Percentiles rank a stretch among this genome's conserved stretches.
These are phyloP conservation scores for Lasioglossum pauxillum DNA, from an alignment of 2,888 invertebrate genomes.

Conservation along the genomic window DNA sequence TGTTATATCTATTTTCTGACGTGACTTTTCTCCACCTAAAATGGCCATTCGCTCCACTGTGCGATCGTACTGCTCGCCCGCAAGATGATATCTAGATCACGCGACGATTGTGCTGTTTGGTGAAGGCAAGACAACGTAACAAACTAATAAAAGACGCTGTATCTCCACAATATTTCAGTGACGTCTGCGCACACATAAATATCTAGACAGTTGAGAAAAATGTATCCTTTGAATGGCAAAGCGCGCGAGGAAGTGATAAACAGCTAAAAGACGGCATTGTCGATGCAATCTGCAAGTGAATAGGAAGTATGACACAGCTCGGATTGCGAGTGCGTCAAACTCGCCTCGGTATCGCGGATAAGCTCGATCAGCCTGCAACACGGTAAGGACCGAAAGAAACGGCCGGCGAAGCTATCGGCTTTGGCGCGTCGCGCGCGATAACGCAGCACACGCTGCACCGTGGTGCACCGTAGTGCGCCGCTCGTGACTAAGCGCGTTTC, in stretches of 20 bases:
- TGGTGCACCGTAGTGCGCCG: background rate
- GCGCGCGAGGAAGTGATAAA: background rate
- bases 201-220: background rate
- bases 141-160: background rate
- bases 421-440: slow-evolving; percentile 32
- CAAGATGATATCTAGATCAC: background rate
- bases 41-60: too few relatives aligned
- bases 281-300: background rate
- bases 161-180: background rate
- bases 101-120: too few relatives aligned
- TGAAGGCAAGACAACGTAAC: background rate
- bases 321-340: background rate
- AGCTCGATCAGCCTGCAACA: background rate
- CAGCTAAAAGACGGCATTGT: background rate
- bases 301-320: background rate
- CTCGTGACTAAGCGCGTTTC: slow-evolving; percentile 52
- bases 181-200: background rate
- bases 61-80: too few relatives aligned
- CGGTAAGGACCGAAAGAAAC: slow-evolving; percentile 20
- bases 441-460: slow-evolving; percentile 9
- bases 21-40: too few relatives aligned
- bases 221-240: background rate
- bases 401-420: slow-evolving; percentile 22
- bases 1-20: too few relatives aligned
- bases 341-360: background rate